Percentiles rank a stretch among this genome's conserved stretches.
phyloP scores from a whole-genome alignment of 2,888 invertebrate species.

The Unio delphinus region DNA sequence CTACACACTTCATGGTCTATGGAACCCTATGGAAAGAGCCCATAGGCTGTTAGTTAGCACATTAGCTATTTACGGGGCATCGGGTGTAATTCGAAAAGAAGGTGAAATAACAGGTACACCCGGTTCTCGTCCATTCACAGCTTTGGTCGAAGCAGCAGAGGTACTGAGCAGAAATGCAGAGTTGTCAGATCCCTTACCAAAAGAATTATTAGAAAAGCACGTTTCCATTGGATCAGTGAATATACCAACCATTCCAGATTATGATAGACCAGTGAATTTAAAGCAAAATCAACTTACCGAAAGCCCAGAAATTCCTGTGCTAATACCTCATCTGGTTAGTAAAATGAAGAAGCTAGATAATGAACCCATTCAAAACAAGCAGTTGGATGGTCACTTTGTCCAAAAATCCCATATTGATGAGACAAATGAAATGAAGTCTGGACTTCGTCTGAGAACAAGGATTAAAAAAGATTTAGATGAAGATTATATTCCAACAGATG shows the following conservation, averaged over 20 bases:
- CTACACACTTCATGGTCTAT: constrained; percentile 35
- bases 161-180: constrained; percentile 28
- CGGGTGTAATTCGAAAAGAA: constrained; percentile 14
- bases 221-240: no score
- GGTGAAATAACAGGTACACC: constrained; percentile 2
- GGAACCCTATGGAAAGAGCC: constrained; percentile 40
- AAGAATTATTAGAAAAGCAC: no score
- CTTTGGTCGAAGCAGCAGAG: constrained; percentile 35
- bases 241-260: no score
- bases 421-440: neutral
- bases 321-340: no score
- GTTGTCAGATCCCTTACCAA: neutral
- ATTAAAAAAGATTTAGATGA: neutral
- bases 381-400: no score
- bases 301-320: neutral
- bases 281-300: neutral
- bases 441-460: neutral
- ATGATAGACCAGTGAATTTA: neutral
- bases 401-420: no score
- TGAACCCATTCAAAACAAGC: no score
- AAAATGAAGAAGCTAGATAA: no score
- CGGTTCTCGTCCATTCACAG: constrained; percentile 21
- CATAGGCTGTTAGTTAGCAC: constrained; percentile 40
- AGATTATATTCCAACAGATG: neutral
- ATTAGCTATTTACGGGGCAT: constrained; percentile 33